Conservation (phyloP, 2,113 vertebrate genomes). For the Fukomys damarensis region DNA sequence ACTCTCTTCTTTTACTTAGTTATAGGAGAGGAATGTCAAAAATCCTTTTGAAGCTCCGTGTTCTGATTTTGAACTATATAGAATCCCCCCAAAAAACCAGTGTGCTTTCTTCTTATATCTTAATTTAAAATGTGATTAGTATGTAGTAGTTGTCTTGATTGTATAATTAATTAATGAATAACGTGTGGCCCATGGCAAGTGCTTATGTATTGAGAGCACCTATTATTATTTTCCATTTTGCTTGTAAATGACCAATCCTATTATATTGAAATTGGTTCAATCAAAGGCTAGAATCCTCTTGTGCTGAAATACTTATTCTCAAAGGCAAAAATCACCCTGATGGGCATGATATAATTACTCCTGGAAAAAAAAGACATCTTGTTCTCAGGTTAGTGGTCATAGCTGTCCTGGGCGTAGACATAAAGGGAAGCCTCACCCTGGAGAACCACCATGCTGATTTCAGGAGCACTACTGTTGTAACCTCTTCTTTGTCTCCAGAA, state of each 20-base stretch:
- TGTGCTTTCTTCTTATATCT: not conserved
- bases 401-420: not conserved
- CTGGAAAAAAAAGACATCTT: not conserved
- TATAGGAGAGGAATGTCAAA: not conserved
- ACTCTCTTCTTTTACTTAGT: not conserved
- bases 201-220: not conserved
- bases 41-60: not conserved
- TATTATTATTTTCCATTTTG: constrained; percentile 34
- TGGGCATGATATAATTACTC: not conserved
- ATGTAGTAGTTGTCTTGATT: not conserved
- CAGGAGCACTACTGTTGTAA: not conserved
- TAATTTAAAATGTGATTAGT: not conserved
- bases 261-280: not conserved
- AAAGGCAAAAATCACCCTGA: not conserved
- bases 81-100: not conserved
- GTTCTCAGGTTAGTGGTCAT: not conserved
- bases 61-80: not conserved
- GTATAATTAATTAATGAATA: not conserved
- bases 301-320: constrained; percentile 7
- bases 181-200: not conserved
- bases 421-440: not conserved
- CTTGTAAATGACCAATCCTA: not conserved
- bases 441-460: not conserved
- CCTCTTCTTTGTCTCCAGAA: not conserved
- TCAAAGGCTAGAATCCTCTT: not conserved